These are phyloP conservation scores for Brachyptera risi DNA, from an alignment of 2,888 invertebrate genomes.

Conservation along the genomic window DNA sequence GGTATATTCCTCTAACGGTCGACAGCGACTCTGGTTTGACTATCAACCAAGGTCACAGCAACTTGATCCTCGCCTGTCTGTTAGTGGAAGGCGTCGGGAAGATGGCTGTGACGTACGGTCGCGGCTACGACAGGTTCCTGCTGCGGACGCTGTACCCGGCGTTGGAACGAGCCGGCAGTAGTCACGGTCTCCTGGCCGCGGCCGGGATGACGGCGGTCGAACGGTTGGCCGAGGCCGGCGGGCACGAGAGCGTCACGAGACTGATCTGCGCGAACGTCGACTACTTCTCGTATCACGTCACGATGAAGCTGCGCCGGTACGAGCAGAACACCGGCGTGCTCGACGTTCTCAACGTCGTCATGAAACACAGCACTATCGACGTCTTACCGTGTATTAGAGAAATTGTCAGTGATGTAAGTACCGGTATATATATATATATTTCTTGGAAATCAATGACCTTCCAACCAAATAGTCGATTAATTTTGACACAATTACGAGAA, in stretches of 20 bases:
- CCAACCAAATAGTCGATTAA: too few species aligned
- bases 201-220: slow-evolving; percentile 36
- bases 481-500: not conserved
- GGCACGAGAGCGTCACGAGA: slow-evolving; percentile 51
- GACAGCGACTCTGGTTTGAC: slow-evolving; percentile 22
- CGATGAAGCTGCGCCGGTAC: slow-evolving; percentile 52
- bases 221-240: slow-evolving; percentile 54
- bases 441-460: too few species aligned
- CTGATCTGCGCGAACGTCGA: slow-evolving; percentile 66
- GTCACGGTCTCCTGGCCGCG: slow-evolving; percentile 32
- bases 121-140: slow-evolving; percentile 56
- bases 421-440: too few species aligned
- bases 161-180: slow-evolving; percentile 57
- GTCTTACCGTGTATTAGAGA: slow-evolving; percentile 62
- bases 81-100: slow-evolving; percentile 66
- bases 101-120: slow-evolving; percentile 53
- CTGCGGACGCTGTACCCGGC: slow-evolving; percentile 63
- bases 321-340: slow-evolving; percentile 26
- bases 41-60: slow-evolving; percentile 52
- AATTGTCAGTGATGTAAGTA: slow-evolving; percentile 63
- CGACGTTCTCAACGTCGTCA: slow-evolving; percentile 62
- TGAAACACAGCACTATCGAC: slow-evolving; percentile 62
- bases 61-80: slow-evolving; percentile 63
- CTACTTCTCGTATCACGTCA: slow-evolving; percentile 69
- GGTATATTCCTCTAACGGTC: slow-evolving; percentile 49